Evolutionary conservation across 2,888 invertebrate species (phyloP).

Genomic region (Neocrepidodera transversa): DNA sequence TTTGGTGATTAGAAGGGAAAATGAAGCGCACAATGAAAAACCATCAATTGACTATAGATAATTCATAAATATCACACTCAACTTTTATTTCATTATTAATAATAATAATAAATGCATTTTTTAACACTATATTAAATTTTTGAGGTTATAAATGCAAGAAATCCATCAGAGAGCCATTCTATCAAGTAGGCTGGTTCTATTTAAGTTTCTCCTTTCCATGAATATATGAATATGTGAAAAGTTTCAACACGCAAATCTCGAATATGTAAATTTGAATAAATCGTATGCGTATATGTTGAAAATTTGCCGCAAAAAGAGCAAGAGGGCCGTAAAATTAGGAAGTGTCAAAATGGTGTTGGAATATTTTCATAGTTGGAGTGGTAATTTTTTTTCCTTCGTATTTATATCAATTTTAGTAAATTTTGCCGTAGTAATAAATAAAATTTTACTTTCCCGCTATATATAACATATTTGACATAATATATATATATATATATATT

Average conservation of each 20-base stretch:
- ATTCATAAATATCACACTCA: neutral
- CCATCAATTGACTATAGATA: no score
- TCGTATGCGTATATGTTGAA: conserved; percentile 31
- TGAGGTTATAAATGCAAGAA: conserved; percentile 4
- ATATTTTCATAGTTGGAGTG: neutral
- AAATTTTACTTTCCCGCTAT: no score
- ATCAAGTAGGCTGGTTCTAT: conserved; percentile 18
- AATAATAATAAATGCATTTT: neutral
- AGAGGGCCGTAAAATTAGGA: conserved; percentile 26
- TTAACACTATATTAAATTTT: neutral
- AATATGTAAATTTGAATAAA: conserved; percentile 31
- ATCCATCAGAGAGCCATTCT: conserved; percentile 12
- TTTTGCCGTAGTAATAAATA: no score
- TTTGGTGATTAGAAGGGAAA: neutral
- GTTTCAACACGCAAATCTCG: conserved; percentile 26
- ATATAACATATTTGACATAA: no score
- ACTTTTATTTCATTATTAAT: neutral
- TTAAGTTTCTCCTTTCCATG: conserved; percentile 20
- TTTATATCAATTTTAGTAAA: no score
- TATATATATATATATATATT: no score
- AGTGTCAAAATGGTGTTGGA: conserved; percentile 23
- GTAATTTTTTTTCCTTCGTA: no score
- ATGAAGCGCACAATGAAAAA: no score
- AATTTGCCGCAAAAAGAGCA: conserved; percentile 21
- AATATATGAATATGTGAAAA: conserved; percentile 29